Evolutionary conservation across 2,113 vertebrate species (phyloP).

Genomic region (Pogona vitticeps): DNA sequence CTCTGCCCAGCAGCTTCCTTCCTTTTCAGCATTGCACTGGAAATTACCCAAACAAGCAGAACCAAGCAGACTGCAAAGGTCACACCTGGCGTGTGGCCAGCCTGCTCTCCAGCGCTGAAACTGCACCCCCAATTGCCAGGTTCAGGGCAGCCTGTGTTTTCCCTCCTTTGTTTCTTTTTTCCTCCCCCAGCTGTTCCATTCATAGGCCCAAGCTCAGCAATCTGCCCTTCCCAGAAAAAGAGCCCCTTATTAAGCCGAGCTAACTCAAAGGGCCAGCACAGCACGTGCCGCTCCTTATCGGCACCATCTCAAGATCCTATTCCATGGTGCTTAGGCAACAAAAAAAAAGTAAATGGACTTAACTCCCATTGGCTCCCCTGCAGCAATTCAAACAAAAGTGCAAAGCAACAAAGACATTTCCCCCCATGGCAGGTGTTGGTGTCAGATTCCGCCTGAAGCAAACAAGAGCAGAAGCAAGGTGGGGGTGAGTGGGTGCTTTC

Average conservation of each 20-base stretch:
- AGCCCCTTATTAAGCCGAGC: conserved; percentile 66
- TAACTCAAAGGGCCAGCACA: conserved; percentile 69
- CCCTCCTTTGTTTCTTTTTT: conserved; percentile 67
- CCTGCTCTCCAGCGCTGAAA: conserved; percentile 56
- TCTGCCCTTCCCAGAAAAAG: conserved; percentile 49
- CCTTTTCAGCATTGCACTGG: conserved; percentile 35
- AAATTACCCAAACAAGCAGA: conserved; percentile 56
- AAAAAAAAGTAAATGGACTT: conserved; percentile 74
- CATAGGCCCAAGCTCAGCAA: conserved; percentile 47
- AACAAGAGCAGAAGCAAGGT: conserved; percentile 80
- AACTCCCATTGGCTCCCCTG: conserved; percentile 76
- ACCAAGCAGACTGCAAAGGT: conserved; percentile 57
- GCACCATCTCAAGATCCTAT: conserved; percentile 71
- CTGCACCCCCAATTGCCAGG: conserved; percentile 46
- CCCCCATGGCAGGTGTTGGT: conserved; percentile 85
- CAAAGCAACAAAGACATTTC: conserved; percentile 89
- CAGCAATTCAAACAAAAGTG: conserved; percentile 86
- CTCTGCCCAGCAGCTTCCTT: conserved; percentile 41
- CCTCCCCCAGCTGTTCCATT: conserved; percentile 73
- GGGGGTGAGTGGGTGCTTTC: conserved; percentile 31
- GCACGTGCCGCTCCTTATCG: conserved; percentile 77
- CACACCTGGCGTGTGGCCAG: conserved; percentile 66
- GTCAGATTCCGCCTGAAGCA: conserved; percentile 82
- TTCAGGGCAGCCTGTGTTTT: conserved; percentile 60
- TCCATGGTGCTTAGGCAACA: conserved; percentile 65